phyloP scores from a whole-genome alignment of 2,113 vertebrate species.

The Ophiodon elongatus region DNA sequence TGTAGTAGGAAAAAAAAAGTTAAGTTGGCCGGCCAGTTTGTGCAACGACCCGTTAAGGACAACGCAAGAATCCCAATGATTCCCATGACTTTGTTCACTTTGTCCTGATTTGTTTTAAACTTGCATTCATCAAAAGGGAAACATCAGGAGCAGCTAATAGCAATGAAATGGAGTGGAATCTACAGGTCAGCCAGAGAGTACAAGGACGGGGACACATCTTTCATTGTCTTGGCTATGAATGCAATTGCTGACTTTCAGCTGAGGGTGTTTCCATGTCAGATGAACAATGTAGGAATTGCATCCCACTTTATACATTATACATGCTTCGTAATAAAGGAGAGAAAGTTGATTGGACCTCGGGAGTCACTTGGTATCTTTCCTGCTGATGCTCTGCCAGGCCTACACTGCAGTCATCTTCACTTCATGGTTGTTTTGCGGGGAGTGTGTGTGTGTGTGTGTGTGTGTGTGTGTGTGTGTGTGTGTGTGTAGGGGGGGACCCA shows the following conservation, averaged over 20 bases:
- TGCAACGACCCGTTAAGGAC: slow-evolving; percentile 26
- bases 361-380: slow-evolving; percentile 13
- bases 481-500: background rate
- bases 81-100: slow-evolving; percentile 50
- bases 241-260: slow-evolving; percentile 55
- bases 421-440: background rate
- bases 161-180: slow-evolving; percentile 41
- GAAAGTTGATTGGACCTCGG: slow-evolving; percentile 9
- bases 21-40: slow-evolving; percentile 37
- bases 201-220: slow-evolving; percentile 52
- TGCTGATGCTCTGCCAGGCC: slow-evolving; percentile 20
- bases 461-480: too few relatives aligned
- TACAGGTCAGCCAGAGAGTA: slow-evolving; percentile 25
- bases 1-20: slow-evolving; percentile 25
- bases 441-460: too few relatives aligned
- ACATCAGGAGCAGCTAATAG: slow-evolving; percentile 34
- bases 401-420: slow-evolving; percentile 8
- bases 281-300: slow-evolving; percentile 10
- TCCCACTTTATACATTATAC: background rate
- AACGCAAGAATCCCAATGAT: slow-evolving; percentile 46
- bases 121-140: slow-evolving; percentile 35
- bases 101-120: slow-evolving; percentile 49
- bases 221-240: slow-evolving; percentile 41
- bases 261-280: slow-evolving; percentile 38
- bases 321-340: slow-evolving; percentile 8